Evolutionary conservation across 2,113 vertebrate species (phyloP).

Genomic region (Indri indri): DNA sequence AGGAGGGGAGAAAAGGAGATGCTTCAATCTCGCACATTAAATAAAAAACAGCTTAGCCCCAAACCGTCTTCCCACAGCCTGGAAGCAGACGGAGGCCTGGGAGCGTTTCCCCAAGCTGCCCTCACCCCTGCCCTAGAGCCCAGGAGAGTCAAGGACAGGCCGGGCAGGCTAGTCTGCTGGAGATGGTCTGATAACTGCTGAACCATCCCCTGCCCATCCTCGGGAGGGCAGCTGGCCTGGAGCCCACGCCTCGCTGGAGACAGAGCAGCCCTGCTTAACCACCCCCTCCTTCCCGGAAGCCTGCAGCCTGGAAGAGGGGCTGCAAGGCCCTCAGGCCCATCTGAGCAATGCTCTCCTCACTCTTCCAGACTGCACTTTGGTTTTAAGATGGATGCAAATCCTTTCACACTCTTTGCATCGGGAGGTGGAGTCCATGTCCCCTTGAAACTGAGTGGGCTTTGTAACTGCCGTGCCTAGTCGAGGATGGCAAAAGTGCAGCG

Average conservation of each 20-base stretch:
- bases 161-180: neutral
- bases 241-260: neutral
- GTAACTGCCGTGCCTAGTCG: neutral
- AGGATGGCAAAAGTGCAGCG: neutral
- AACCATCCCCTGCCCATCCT: neutral
- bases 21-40: conserved; percentile 74
- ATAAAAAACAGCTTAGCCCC: conserved; percentile 65
- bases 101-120: neutral
- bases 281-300: too few species aligned
- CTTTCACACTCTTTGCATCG: neutral
- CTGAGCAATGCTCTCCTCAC: neutral
- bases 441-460: neutral
- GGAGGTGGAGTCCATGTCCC: neutral
- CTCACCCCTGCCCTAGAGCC: neutral
- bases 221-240: neutral
- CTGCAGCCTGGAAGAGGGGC: neutral
- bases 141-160: neutral
- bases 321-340: neutral
- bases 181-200: neutral
- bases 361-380: neutral
- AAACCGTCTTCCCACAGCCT: conserved; percentile 45
- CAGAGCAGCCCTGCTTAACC: neutral
- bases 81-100: conserved; percentile 12
- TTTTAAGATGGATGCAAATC: neutral
- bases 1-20: conserved; percentile 63